Base-by-base conservation (phyloP, 1,140 invertebrate genomes). In the Plutomurus gul region DNA sequence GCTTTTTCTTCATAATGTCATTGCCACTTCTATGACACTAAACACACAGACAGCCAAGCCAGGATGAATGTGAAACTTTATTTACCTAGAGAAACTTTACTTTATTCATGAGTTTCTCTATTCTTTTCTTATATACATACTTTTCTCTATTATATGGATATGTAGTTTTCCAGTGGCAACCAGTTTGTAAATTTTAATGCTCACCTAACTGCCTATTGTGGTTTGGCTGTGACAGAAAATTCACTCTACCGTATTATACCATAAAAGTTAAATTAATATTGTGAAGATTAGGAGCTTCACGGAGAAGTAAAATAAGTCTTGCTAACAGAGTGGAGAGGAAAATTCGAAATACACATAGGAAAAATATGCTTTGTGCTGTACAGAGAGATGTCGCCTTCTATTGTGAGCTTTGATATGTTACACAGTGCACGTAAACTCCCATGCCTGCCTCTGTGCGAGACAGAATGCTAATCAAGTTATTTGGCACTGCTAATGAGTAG, bases 1-100 rank as follows among this genome's bases (percentile, higher is more conserved):
- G 56, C 56, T 65, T 65, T 65, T 65, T 36, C 56, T 65, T 65
- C 56, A 65, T 65, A 65, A 65, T 65, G 56, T 65, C 56, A 65
- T 65, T 65, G 56, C 56, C 56, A 65, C 56, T 65, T 65, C 56
- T 16, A 36, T 65, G 56, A 65, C 27, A 65, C 56, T 65, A 65
- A 65, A 65, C 56, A 65, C 27, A 65, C 47, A 65, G 56, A 65
- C 25, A 18, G 18, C 30, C 51, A 25, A 18, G 18, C 30, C 51
- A 25, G 30, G 22, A 36, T 33, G 27, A 30, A 65, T 65, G 56
- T 30, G 36, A 65, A 65, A 65, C 56, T 65, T 65, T 65, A 65
- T 65, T 65, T 65, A 65, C 56, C 51, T 56, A 30, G 11, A 65
- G 56, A 65, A 33, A 65, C 27, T 36, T 18, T 51, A 20, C 47